Percentiles rank a stretch among this genome's conserved stretches.
phyloP scores from a whole-genome alignment of 2,888 invertebrate genomes.

The Pasiphila rectangulata region DNA sequence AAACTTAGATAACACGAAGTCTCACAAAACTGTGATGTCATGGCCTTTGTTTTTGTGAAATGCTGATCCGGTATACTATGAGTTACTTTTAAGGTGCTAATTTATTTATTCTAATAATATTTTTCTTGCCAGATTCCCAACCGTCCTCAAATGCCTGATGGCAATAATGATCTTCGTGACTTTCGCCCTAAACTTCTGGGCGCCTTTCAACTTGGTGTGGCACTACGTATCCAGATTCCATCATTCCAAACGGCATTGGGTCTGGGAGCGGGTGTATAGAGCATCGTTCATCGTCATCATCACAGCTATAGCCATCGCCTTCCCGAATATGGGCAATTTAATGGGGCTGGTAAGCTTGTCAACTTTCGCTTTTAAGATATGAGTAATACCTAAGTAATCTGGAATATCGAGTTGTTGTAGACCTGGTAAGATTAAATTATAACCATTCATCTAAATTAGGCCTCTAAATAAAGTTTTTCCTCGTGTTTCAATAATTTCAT shows the following conservation, averaged over 20 bases:
- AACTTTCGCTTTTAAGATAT: too few species aligned
- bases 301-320: slow-evolving; percentile 61
- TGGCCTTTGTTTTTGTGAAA: too few species aligned
- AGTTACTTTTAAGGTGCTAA: background rate
- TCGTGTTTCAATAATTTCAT: too few species aligned
- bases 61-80: too few species aligned
- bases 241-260: slow-evolving; percentile 53
- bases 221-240: slow-evolving; percentile 61
- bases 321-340: slow-evolving; percentile 68
- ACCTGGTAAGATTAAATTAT: too few species aligned
- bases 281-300: slow-evolving; percentile 54
- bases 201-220: slow-evolving; percentile 72
- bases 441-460: too few species aligned
- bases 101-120: background rate
- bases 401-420: too few species aligned
- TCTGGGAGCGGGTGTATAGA: slow-evolving; percentile 69
- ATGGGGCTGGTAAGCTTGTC: slow-evolving; percentile 71
- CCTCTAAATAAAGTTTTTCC: too few species aligned
- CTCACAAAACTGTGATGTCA: too few species aligned
- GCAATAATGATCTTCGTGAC: slow-evolving; percentile 73
- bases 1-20: too few species aligned
- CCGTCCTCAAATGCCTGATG: slow-evolving; percentile 64
- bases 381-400: too few species aligned
- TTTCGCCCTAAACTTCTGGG: slow-evolving; percentile 72
- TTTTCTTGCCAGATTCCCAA: slow-evolving; percentile 57